These are phyloP conservation scores for Bos taurus DNA, from an alignment of 2,113 vertebrate genomes.

Conservation along the genomic window ARS-UCD2.0 NC_037347.1:36022001-36022500, in stretches of 20 bases:
- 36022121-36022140: no score
- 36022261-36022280: fast-evolving
- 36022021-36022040: neutral
- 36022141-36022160: fast-evolving
- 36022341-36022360: conserved; percentile 89
- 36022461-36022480: neutral
- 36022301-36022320: conserved; percentile 91
- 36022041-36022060: neutral
- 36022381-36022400: conserved; percentile 89
- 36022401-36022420: conserved; percentile 86
- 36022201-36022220: neutral
- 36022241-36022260: neutral
- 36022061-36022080: neutral
- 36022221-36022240: neutral
- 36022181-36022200: neutral
- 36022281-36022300: fast-evolving
- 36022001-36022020: neutral
- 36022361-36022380: conserved; percentile 89
- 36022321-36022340: conserved; percentile 85
- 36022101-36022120: fast-evolving
- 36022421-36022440: conserved; percentile 90
- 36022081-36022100: neutral
- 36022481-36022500: neutral
- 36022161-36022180: neutral
- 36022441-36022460: conserved; percentile 93